Conservation (phyloP, 2,888 invertebrate species). For the Nemotelus pantherinus region DNA sequence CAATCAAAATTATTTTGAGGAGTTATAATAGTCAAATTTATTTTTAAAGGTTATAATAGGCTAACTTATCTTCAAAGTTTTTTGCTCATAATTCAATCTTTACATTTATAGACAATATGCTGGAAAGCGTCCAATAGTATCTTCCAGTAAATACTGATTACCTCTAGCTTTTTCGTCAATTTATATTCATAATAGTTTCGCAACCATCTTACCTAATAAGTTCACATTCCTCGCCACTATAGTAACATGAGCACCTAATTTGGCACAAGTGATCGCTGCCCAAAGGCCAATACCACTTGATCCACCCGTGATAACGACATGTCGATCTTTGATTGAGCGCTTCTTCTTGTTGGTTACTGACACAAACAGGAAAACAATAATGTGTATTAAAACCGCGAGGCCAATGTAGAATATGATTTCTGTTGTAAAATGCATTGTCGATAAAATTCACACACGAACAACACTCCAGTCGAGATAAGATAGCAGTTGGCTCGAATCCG, state of each 20-base stretch:
- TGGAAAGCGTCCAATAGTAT: too few species aligned
- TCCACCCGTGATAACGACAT: slow-evolving; percentile 88
- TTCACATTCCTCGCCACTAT: slow-evolving; percentile 84
- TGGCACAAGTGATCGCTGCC: slow-evolving; percentile 79
- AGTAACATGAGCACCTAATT: slow-evolving; percentile 87
- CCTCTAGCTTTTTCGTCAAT: too few species aligned
- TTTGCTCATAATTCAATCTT: too few species aligned
- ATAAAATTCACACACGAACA: too few species aligned
- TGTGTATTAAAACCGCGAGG: slow-evolving; percentile 57
- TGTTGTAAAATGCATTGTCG: slow-evolving; percentile 35
- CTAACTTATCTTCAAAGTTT: too few species aligned
- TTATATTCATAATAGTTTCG: neutral
- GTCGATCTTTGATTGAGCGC: slow-evolving; percentile 65
- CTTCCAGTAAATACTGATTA: too few species aligned
- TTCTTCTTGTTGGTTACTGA: slow-evolving; percentile 56
- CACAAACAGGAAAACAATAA: slow-evolving; percentile 58
- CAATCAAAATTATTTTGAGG: too few species aligned
- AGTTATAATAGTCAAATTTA: too few species aligned
- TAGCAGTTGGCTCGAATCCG: too few species aligned
- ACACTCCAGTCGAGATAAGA: too few species aligned
- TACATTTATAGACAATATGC: too few species aligned
- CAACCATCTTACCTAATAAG: slow-evolving; percentile 69
- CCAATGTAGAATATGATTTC: slow-evolving; percentile 57
- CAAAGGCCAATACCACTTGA: slow-evolving; percentile 95
- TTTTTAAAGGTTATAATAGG: too few species aligned